Evolutionary conservation across 2,113 vertebrate genomes (phyloP).

Genomic region (Telmatochromis sp.): DNA sequence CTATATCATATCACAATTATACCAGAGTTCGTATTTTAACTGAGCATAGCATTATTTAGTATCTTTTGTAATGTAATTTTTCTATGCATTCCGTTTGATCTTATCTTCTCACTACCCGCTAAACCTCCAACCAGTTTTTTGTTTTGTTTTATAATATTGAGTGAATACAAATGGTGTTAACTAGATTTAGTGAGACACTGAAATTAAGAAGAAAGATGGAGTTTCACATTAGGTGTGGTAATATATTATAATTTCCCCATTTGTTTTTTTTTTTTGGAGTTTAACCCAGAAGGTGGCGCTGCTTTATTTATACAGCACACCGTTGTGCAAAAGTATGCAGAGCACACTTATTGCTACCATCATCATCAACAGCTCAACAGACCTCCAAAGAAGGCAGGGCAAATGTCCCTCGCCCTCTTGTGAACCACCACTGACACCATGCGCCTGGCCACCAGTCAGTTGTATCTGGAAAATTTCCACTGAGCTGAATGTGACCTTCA

Average conservation of each 20-base stretch:
- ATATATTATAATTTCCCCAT: background rate
- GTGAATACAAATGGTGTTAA: background rate
- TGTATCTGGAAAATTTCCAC: slow-evolving; percentile 25
- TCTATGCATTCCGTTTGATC: background rate
- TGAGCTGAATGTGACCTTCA: slow-evolving; percentile 51
- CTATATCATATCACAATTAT: background rate
- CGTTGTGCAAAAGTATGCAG: background rate
- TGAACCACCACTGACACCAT: background rate
- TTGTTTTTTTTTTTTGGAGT: background rate
- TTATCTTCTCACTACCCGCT: background rate
- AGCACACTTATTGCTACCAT: background rate
- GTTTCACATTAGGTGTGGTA: background rate
- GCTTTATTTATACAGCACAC: background rate
- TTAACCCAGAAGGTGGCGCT: background rate
- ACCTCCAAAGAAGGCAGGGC: background rate
- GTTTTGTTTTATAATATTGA: background rate
- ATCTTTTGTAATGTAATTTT: background rate
- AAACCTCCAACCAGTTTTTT: background rate
- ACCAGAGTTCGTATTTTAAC: background rate
- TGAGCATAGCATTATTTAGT: background rate
- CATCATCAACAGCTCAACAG: background rate
- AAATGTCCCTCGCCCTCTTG: background rate
- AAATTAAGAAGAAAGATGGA: background rate
- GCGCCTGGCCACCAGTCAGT: background rate
- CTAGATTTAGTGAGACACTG: background rate